Evolutionary conservation across 1,140 invertebrate species (phyloP).

Genomic region (Drosophila aff.): DNA sequence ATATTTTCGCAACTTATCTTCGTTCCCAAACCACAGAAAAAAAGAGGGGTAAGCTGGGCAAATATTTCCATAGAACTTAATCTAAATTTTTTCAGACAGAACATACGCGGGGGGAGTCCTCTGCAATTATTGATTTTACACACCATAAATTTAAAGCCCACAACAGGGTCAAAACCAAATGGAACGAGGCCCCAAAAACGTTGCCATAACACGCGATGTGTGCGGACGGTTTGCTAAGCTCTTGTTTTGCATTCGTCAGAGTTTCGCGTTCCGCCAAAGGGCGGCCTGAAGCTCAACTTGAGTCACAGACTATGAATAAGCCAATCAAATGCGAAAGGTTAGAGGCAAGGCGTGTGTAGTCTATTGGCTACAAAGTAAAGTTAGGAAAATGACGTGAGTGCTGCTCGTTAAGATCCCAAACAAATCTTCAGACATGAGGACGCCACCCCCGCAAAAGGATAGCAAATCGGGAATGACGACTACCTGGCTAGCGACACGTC

Average conservation of each 20-base stretch:
- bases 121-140: conserved; percentile 54
- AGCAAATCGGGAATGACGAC: conserved; percentile 37
- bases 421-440: conserved; percentile 54
- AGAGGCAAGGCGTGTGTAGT: conserved; percentile 30
- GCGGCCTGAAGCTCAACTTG: conserved; percentile 38
- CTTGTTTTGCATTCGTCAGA: conserved; percentile 53
- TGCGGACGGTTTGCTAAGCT: background rate
- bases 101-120: background rate
- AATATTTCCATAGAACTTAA: conserved; percentile 17
- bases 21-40: background rate
- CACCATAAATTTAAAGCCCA: conserved; percentile 39
- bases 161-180: conserved; percentile 71
- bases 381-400: conserved; percentile 50
- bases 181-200: conserved; percentile 46
- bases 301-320: conserved; percentile 59
- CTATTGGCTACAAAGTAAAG: conserved; percentile 1
- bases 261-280: conserved; percentile 33
- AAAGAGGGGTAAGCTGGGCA: background rate
- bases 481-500: conserved; percentile 19
- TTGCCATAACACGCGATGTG: conserved; percentile 66
- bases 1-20: conserved; percentile 48
- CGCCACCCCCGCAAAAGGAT: conserved; percentile 25
- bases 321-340: conserved; percentile 66
- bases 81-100: conserved; percentile 2
- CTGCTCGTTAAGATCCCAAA: conserved; percentile 26